Conservation (phyloP, 2,113 vertebrate genomes). For the Ibidorhyncha struthersii region DNA sequence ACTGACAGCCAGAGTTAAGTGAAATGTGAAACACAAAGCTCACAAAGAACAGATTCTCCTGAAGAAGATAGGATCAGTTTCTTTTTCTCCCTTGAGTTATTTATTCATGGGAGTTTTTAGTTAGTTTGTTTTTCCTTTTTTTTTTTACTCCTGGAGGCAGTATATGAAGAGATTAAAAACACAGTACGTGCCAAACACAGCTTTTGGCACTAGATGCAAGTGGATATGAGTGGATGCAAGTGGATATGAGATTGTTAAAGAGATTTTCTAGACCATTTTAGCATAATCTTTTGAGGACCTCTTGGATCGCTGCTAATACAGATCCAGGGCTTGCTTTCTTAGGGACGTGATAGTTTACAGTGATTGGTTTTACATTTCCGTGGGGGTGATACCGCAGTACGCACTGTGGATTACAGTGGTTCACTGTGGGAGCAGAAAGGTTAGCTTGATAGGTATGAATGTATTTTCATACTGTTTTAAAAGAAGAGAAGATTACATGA, state of each 20-base stretch:
- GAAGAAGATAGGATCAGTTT: neutral
- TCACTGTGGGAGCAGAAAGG: neutral
- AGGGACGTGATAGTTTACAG: neutral
- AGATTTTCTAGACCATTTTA: neutral
- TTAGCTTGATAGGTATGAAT: neutral
- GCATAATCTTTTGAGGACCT: neutral
- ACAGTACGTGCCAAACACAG: neutral
- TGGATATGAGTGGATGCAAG: neutral
- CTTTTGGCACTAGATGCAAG: neutral
- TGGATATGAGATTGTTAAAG: neutral
- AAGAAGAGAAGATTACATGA: neutral
- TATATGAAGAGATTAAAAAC: neutral
- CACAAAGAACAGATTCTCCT: neutral
- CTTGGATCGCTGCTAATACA: neutral
- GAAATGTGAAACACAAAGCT: neutral
- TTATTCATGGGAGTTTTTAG: neutral
- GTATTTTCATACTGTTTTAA: neutral
- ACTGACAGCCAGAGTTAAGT: neutral
- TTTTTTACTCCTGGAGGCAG: neutral
- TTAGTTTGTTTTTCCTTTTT: neutral
- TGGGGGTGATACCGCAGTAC: fast-evolving
- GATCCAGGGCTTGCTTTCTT: neutral
- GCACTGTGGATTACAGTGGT: neutral
- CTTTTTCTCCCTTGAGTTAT: neutral
- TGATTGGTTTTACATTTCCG: neutral